phyloP scores from a whole-genome alignment of 2,888 invertebrate genomes.

The Dasypolia templi region DNA sequence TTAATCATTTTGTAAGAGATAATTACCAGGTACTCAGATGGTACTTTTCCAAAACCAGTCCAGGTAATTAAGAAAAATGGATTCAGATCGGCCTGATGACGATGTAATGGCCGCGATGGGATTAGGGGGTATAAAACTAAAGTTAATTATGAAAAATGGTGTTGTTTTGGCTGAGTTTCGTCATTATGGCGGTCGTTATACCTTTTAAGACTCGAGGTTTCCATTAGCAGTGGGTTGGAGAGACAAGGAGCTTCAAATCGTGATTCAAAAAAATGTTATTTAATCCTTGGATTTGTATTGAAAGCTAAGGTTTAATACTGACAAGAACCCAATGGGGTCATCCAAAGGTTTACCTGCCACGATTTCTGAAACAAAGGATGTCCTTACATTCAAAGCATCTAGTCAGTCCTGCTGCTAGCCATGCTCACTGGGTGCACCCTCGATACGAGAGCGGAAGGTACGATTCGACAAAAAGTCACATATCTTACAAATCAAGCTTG shows the following conservation, averaged over 20 bases:
- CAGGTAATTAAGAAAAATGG: conserved; percentile 45
- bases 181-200: conserved; percentile 40
- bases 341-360: too few relatives aligned
- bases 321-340: not conserved
- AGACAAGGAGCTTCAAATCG: conserved; percentile 1
- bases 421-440: too few relatives aligned
- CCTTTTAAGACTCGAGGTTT: conserved; percentile 39
- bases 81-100: conserved; percentile 32
- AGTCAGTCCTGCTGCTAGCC: too few relatives aligned
- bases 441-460: too few relatives aligned
- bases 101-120: conserved; percentile 51
- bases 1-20: conserved; percentile 25
- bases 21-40: conserved; percentile 5
- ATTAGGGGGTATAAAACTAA: conserved; percentile 44
- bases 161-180: conserved; percentile 39
- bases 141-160: conserved; percentile 53
- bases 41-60: conserved; percentile 27
- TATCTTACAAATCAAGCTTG: not conserved
- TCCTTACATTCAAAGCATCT: too few relatives aligned
- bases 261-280: not conserved
- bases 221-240: conserved; percentile 19
- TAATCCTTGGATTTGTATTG: not conserved
- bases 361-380: too few relatives aligned
- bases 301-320: too few relatives aligned
- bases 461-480: too few relatives aligned